Base-by-base conservation (phyloP, 2,797 vertebrate species). In the Platalea minor region DNA sequence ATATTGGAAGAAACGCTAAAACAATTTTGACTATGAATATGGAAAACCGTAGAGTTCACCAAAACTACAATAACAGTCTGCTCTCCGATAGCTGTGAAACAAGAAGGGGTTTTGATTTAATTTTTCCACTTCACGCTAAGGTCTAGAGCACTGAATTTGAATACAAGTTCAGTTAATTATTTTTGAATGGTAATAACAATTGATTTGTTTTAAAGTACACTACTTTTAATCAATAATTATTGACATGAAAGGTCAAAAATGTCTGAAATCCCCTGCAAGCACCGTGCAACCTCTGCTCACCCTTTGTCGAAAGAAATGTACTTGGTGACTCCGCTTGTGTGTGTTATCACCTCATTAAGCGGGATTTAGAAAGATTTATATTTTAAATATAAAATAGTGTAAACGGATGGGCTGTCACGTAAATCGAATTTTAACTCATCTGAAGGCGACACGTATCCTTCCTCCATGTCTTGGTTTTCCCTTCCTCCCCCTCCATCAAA, bases 301-400 rank as follows among this genome's bases (percentile, higher is more conserved):
- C 33, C 24, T 19, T 7, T 25, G 63, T 24, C 5, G 0, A 53
- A 64, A 57, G 31, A 43, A 54, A 45, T 1, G 11, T 7, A 12
- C 10, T 18, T 8, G 4, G 5, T 28, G 20, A 74, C 39, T 29
- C 56, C 0, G 0, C 15, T 29, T 6, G 2, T 9, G 14, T 19
- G 13, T 5, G 28, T 51, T 65, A n/a, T 31, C 13, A n/a, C 37
- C 18, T 15, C 23, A 17, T 14, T 10, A 28, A 17, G 10, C 16
- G 53, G 56, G n/a, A 78, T 51, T 57, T 41, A 25, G 18, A 48
- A 86, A 56, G 5, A 35, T 35, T 35, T 35, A 35, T 35, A 35
- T 35, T 35, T 35, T 35, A 35, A 56, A 85, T 12, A 64, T 7
- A 37, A 48, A 79, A 23, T 0, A 23, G 24, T 8, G 6, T 16